Percentiles rank a stretch among this genome's conserved stretches.
phyloP scores from a whole-genome alignment of 2,113 vertebrate species.

The human (Homo sapiens) region GRCh38 chr2:192495001-192495500 shows the following conservation, averaged over 20 bases:
- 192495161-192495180: neutral
- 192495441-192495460: neutral
- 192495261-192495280: neutral
- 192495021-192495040: neutral
- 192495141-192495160: neutral
- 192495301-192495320: neutral
- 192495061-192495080: neutral
- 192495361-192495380: neutral
- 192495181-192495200: neutral
- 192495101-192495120: neutral
- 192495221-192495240: neutral
- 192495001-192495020: neutral
- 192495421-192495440: neutral
- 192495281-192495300: neutral
- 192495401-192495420: neutral
- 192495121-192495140: neutral
- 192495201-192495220: neutral
- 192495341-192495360: neutral
- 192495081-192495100: neutral
- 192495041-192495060: neutral
- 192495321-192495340: neutral
- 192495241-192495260: neutral
- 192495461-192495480: neutral
- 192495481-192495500: neutral
- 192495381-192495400: neutral